A percentile compares a stretch with the other conserved stretches of the same genome.
These are phyloP conservation scores for Gonioctena quinquepunctata DNA, from an alignment of 1,140 invertebrate species.

Conservation along the genomic window DNA sequence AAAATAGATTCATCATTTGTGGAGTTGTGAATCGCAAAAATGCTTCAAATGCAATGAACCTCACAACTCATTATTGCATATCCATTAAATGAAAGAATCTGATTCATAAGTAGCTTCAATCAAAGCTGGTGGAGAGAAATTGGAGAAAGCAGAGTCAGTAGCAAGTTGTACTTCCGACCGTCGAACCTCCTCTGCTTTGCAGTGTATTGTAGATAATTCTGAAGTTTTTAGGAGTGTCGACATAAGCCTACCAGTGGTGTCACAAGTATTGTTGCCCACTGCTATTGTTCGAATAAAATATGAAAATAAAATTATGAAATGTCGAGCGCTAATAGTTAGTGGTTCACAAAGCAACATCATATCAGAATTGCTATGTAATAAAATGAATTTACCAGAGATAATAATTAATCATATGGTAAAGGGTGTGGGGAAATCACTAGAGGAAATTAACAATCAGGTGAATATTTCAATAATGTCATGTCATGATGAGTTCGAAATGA, in stretches of 20 bases:
- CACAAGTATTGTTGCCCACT: background rate
- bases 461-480: no score
- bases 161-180: no score
- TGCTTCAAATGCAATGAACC: background rate
- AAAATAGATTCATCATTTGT: background rate
- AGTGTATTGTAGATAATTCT: no score
- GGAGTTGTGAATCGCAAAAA: background rate
- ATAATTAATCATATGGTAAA: background rate
- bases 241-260: background rate
- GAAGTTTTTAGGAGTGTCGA: no score
- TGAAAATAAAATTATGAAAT: background rate
- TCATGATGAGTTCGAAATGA: no score
- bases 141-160: no score
- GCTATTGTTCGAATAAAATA: background rate
- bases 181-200: no score
- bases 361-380: background rate
- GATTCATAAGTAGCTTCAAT: no score
- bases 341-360: slow-evolving; percentile 1
- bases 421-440: no score
- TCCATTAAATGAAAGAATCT: no score
- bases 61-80: background rate
- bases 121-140: no score
- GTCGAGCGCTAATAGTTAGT: background rate
- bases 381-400: background rate
- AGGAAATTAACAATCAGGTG: no score